phyloP scores from a whole-genome alignment of 1,140 invertebrate genomes.

The Brachionus sp. region DNA sequence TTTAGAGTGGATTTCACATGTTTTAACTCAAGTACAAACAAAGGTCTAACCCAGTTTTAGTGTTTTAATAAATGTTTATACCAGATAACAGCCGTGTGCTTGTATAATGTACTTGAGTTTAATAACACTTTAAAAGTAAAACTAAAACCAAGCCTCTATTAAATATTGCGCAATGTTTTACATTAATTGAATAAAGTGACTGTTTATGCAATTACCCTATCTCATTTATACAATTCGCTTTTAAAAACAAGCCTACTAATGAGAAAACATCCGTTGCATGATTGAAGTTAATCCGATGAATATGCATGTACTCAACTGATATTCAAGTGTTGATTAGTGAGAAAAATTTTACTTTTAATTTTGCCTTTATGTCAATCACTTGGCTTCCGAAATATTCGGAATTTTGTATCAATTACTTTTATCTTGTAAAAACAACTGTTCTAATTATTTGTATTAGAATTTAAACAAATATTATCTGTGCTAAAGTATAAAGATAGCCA shows the following conservation, averaged over 20 bases:
- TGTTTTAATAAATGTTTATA: not conserved
- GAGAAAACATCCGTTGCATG: not conserved
- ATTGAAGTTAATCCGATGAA: not conserved
- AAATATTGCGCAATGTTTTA: not conserved
- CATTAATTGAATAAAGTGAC: not conserved
- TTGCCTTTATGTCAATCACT: not conserved
- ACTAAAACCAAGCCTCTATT: not conserved
- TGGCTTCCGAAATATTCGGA: not conserved
- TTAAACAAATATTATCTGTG: not conserved
- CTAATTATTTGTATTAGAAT: not conserved
- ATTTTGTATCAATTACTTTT: not conserved
- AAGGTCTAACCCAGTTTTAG: constrained; percentile 26
- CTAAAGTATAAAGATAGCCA: not conserved
- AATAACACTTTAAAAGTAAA: not conserved
- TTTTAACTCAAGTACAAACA: constrained; percentile 33
- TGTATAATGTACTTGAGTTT: not conserved
- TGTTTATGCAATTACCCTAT: not conserved
- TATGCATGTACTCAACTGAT: not conserved
- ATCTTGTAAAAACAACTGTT: not conserved
- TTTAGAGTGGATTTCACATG: constrained; percentile 25
- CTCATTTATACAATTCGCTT: not conserved
- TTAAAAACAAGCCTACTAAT: not conserved
- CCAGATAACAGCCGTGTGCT: not conserved
- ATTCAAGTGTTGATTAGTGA: not conserved
- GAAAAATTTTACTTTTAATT: not conserved